A percentile compares a stretch with the other conserved stretches of the same genome.
Evolutionary conservation across 2,797 vertebrate genomes (phyloP).

Genomic region (Syndactyla subalaris): DNA sequence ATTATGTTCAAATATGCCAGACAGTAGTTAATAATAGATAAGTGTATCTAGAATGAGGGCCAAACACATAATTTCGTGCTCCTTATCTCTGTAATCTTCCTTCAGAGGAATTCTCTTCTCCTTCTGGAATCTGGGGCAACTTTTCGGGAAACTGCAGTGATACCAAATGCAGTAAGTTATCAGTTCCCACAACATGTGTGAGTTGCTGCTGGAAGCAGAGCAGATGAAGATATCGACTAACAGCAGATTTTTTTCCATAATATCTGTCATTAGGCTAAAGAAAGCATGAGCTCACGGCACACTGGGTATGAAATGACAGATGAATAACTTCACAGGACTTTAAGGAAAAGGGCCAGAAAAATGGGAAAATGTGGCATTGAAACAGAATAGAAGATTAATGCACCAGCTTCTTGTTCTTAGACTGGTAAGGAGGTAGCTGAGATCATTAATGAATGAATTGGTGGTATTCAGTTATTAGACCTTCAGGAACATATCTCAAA

Average conservation of each 20-base stretch:
- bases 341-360: slow-evolving; percentile 27
- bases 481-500: not conserved
- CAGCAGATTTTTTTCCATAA: not conserved
- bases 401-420: not conserved
- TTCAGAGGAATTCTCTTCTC: slow-evolving; percentile 47
- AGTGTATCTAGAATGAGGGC: not conserved
- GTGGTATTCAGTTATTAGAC: not conserved
- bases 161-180: not conserved
- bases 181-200: not conserved
- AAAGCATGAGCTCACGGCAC: not conserved
- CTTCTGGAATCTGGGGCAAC: slow-evolving; percentile 17
- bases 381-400: not conserved
- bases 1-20: slow-evolving; percentile 60
- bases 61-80: slow-evolving; percentile 24
- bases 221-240: slow-evolving; percentile 10
- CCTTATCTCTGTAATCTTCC: slow-evolving; percentile 47
- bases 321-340: slow-evolving; percentile 4
- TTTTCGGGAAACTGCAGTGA: slow-evolving; percentile 1
- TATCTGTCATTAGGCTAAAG: slow-evolving; percentile 16
- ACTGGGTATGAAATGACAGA: not conserved
- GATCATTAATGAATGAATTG: not conserved
- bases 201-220: slow-evolving; percentile 39
- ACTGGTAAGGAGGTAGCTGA: not conserved
- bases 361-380: not conserved
- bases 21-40: slow-evolving; percentile 46